Evolutionary conservation across 2,888 invertebrate genomes (phyloP).

Genomic region (Steromphala cineraria): DNA sequence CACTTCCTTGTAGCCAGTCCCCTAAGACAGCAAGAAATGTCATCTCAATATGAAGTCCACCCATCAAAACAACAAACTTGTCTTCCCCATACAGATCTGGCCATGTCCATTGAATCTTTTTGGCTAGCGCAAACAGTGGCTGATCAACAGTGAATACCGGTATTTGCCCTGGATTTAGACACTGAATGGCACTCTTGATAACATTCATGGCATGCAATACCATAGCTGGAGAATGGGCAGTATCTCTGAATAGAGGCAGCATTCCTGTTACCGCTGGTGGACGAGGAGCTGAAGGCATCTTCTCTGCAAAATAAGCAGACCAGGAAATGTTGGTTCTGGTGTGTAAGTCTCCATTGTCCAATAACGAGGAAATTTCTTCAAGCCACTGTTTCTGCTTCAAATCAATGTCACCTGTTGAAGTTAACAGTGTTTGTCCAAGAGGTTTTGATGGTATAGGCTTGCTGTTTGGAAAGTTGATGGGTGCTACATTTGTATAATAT

Average conservation of each 20-base stretch:
- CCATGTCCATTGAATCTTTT: neutral
- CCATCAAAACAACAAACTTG: neutral
- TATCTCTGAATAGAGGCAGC: neutral
- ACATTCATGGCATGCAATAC: neutral
- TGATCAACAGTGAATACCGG: neutral
- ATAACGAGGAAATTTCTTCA: no score
- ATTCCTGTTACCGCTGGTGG: neutral
- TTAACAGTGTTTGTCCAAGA: no score
- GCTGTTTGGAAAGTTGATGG: no score
- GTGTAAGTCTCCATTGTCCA: no score
- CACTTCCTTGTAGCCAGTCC: neutral
- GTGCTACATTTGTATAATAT: no score
- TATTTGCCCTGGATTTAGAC: no score
- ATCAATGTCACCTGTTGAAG: no score
- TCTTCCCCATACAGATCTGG: neutral
- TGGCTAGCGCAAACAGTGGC: neutral
- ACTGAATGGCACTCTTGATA: neutral
- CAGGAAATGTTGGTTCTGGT: no score
- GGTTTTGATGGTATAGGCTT: no score
- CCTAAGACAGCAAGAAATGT: neutral
- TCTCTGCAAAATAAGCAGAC: no score
- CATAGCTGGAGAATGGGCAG: neutral
- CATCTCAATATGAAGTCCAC: neutral
- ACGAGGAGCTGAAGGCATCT: neutral
- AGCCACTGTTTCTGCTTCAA: no score